Evolutionary conservation across 1,140 invertebrate species (phyloP), one percentile per base, ranked within the genome.

Genomic region (Drosophila lini): DNA sequence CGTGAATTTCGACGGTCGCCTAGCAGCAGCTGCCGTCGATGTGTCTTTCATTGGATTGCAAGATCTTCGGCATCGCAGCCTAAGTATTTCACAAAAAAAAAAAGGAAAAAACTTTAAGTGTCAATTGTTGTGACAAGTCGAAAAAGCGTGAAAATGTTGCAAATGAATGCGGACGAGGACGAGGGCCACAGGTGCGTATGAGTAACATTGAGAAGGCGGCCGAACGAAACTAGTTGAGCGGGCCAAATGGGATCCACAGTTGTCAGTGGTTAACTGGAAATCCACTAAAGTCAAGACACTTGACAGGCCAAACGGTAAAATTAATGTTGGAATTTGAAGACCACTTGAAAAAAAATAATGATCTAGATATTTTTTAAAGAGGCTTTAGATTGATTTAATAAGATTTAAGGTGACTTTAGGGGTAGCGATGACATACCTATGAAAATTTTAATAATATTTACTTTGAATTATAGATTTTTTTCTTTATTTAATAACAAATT

Each of bases 91-190:
- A 19, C 22, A 13, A 52, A 19, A 34, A 16, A 16, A 16, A n/a
- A 10, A 2, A 16, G 2, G 8, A 31, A 80, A 84, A 85, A 82
- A 88, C 81, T 80, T 78, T 45, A 86, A 88, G 83, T 88, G 83
- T 88, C 83, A 88, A 88, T 88, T 88, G 83, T 88, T 89, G 83
- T 88, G 83, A 88, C 84, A 89, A 88, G 77, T 83, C 73, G 76
- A 48, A 80, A 86, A 67, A 77, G 80, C 82, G 82, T 86, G 82
- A 88, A 88, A 88, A 88, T 88, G 60, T 88, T 86, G 82, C 83
- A 81, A 85, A 86, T 75, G 81, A 84, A 85, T 81, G 78, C 71
- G 57, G 48, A 69, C 69, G 56, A 61, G 45, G 70, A 59, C 76
- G 78, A 61, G 70, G 79, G 83, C 50, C 83, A 77, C 83, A 88